These are phyloP conservation scores for Cyprinodon brontotheroides DNA, from an alignment of 2,113 vertebrate species.

Conservation along the genomic window DNA sequence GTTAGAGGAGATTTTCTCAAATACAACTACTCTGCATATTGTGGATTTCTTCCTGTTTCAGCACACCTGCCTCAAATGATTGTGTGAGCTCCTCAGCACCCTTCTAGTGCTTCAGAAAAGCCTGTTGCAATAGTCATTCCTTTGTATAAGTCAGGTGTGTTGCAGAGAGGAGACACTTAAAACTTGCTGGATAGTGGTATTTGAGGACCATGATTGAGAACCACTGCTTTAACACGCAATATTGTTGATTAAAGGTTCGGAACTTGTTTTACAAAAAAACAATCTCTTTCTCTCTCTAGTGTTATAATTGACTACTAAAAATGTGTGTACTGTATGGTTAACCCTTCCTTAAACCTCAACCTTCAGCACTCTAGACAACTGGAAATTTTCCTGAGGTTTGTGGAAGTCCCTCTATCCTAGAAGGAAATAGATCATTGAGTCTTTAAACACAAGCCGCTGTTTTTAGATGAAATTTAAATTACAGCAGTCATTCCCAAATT, in stretches of 20 bases:
- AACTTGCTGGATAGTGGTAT: too few species aligned
- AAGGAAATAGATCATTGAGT: slow-evolving; percentile 23
- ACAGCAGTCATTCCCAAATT: slow-evolving; percentile 40
- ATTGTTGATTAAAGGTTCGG: neutral
- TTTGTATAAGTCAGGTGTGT: too few species aligned
- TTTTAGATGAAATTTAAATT: slow-evolving; percentile 46
- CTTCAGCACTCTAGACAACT: slow-evolving; percentile 44
- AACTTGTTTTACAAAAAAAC: slow-evolving; percentile 8
- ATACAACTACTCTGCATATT: too few species aligned
- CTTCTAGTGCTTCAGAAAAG: too few species aligned
- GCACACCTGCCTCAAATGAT: too few species aligned
- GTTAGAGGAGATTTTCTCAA: neutral
- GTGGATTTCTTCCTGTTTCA: too few species aligned
- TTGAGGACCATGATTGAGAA: too few species aligned
- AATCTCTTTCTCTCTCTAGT: slow-evolving; percentile 14
- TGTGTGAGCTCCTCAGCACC: too few species aligned
- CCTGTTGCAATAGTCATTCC: too few species aligned
- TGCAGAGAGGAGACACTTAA: too few species aligned
- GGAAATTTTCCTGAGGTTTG: slow-evolving; percentile 67
- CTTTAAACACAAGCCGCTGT: slow-evolving; percentile 29
- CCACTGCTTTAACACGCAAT: too few species aligned
- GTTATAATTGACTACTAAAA: slow-evolving; percentile 28
- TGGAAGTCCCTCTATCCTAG: slow-evolving; percentile 42
- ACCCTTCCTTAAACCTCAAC: slow-evolving; percentile 53
- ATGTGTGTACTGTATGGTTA: slow-evolving; percentile 60